phyloP scores from a whole-genome alignment of 2,888 invertebrate genomes.

The Perizoma affinitatum region DNA sequence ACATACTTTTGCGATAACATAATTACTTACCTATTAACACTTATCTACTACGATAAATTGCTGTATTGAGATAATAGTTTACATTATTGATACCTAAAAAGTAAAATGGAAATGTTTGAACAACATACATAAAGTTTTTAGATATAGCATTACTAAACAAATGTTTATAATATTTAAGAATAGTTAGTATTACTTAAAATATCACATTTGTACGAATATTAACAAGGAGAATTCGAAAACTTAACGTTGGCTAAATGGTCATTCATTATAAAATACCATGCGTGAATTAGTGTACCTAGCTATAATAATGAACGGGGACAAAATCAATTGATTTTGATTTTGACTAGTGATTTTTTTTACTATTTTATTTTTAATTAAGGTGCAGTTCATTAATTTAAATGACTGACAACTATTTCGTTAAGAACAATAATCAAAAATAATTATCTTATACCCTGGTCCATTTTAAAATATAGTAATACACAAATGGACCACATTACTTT shows the following conservation, averaged over 20 bases:
- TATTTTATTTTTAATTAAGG: not conserved
- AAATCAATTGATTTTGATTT: slow-evolving; percentile 12
- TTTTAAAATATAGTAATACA: too few species aligned
- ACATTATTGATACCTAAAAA: not conserved
- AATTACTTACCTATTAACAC: not conserved
- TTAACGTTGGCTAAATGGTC: slow-evolving; percentile 31
- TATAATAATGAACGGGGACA: slow-evolving; percentile 2
- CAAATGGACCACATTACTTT: too few species aligned
- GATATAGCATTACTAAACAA: slow-evolving; percentile 18
- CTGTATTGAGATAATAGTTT: not conserved
- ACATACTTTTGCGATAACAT: too few species aligned
- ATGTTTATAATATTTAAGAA: slow-evolving; percentile 27
- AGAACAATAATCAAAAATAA: too few species aligned
- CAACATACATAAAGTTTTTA: slow-evolving; percentile 7
- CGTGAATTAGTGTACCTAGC: not conserved
- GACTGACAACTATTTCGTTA: too few species aligned
- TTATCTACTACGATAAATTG: not conserved
- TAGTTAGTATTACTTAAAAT: slow-evolving; percentile 64
- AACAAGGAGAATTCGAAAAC: slow-evolving; percentile 45
- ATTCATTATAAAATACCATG: slow-evolving; percentile 26
- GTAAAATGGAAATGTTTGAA: not conserved
- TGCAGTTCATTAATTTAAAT: not conserved
- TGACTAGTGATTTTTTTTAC: slow-evolving; percentile 38
- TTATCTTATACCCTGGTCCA: too few species aligned
- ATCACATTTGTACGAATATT: slow-evolving; percentile 71